Percentiles rank a stretch among this genome's conserved stretches.
phyloP scores from a whole-genome alignment of 2,797 vertebrate species.

The Triplophysa yarkandensis region DNA sequence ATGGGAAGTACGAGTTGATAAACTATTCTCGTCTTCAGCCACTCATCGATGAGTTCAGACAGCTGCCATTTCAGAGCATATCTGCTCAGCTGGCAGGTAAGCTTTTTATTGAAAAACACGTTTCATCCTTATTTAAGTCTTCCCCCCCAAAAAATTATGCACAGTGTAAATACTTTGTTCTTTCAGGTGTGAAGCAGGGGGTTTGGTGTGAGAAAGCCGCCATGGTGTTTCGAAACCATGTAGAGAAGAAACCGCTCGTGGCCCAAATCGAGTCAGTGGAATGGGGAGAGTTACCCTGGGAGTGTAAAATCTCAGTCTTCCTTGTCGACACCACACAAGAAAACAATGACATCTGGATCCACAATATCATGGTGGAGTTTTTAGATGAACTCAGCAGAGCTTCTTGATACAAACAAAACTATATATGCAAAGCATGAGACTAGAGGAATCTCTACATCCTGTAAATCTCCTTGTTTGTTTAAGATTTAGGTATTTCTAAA shows the following conservation, averaged over 20 bases:
- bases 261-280: conserved; percentile 83
- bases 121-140: too few species aligned
- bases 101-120: conserved; percentile 33
- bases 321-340: conserved; percentile 88
- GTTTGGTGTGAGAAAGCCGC: conserved; percentile 91
- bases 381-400: conserved; percentile 60
- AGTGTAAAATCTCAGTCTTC: conserved; percentile 80
- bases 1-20: conserved; percentile 89
- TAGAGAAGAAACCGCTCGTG: conserved; percentile 89
- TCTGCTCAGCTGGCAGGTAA: conserved; percentile 89
- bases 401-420: conserved; percentile 29
- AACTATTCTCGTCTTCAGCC: conserved; percentile 76
- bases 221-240: conserved; percentile 90
- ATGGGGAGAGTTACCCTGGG: conserved; percentile 76
- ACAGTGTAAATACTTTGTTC: not conserved
- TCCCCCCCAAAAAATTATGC: too few species aligned
- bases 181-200: conserved; percentile 75
- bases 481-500: not conserved
- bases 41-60: conserved; percentile 82
- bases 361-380: conserved; percentile 86
- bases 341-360: conserved; percentile 89
- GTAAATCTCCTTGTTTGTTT: not conserved
- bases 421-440: not conserved
- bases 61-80: conserved; percentile 90
- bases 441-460: not conserved